Evolutionary conservation across 2,797 vertebrate genomes (phyloP), one percentile per base, ranked within the genome.

Genomic region (Channa striata): DNA sequence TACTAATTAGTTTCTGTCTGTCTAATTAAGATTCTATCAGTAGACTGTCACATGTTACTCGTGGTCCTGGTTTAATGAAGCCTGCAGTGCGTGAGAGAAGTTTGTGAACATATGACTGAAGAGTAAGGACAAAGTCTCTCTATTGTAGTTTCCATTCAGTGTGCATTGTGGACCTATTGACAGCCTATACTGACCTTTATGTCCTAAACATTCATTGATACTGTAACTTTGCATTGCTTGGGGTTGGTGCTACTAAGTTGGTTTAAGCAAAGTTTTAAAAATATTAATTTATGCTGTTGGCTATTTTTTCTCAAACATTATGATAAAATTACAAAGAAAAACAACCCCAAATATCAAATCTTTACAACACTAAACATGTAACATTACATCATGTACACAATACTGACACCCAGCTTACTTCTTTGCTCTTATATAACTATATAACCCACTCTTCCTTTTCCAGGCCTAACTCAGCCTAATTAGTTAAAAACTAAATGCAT

Each of bases 11-110:
- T 86, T 59, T 71, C 61, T 2, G 48, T 72, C 76, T 61, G 79
- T 89, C 87, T 86, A 88, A 91, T 91, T 90, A 90, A 86, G 69
- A 88, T 79, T 73, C 80, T 43, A 62, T 86, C 74, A 72, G 72
- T 34, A 50, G 62, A 67, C 59, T n/a, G 53, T 43, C 76, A 74
- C 50, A 11, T 70, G 82, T 71, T 12, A 82, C 59, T 84, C 83
- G 73, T 61, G 63, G 71, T 30, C 25, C 59, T 48, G 48, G 20
- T 51, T 66, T 42, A 58, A 56, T 30, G 57, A 53, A 61, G 43
- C 54, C 36, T 43, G 44, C 30, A 59, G 67, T 63, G 17, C 56
- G 39, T 20, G 50, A 56, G 17, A 51, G 17, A 51, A 61, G 14
- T 17, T 47, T 54, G 13, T 17, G 16, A n/a, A 17, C 23, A 50